Percentiles rank a stretch among this genome's conserved stretches.
phyloP scores from a whole-genome alignment of 2,113 vertebrate genomes.

The Anser cygnoides region DNA sequence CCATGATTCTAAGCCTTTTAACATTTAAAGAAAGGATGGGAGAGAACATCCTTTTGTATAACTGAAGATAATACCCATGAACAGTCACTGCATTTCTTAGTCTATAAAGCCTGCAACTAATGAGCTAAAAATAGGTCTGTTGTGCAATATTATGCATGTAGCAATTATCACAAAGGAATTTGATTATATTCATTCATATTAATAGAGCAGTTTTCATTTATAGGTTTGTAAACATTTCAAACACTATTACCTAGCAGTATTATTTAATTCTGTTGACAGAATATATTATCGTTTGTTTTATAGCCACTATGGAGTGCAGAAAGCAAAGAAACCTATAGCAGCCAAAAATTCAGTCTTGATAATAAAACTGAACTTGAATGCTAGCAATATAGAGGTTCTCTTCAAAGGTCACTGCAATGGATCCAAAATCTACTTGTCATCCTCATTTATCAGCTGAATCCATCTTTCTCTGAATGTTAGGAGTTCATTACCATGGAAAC shows the following conservation, averaged over 20 bases:
- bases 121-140: constrained; percentile 64
- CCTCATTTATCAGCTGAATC: background rate
- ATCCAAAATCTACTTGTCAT: constrained; percentile 47
- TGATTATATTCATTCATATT: constrained; percentile 74
- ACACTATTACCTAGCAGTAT: constrained; percentile 69
- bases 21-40: constrained; percentile 24
- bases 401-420: constrained; percentile 27
- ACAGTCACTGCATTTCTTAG: constrained; percentile 24
- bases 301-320: constrained; percentile 6
- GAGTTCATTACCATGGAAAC: constrained; percentile 41
- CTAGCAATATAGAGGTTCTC: background rate
- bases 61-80: constrained; percentile 47
- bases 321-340: constrained; percentile 20
- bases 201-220: constrained; percentile 70
- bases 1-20: background rate
- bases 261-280: constrained; percentile 72
- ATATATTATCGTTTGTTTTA: constrained; percentile 71
- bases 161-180: constrained; percentile 70
- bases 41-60: constrained; percentile 10
- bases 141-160: constrained; percentile 56
- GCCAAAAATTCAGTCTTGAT: constrained; percentile 25
- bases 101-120: constrained; percentile 62
- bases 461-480: constrained; percentile 9
- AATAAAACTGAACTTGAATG: constrained; percentile 26
- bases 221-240: constrained; percentile 77